A percentile compares a stretch with the other conserved stretches of the same genome.
Evolutionary conservation across 2,888 invertebrate species (phyloP).

Genomic region (Netelia melanura): DNA sequence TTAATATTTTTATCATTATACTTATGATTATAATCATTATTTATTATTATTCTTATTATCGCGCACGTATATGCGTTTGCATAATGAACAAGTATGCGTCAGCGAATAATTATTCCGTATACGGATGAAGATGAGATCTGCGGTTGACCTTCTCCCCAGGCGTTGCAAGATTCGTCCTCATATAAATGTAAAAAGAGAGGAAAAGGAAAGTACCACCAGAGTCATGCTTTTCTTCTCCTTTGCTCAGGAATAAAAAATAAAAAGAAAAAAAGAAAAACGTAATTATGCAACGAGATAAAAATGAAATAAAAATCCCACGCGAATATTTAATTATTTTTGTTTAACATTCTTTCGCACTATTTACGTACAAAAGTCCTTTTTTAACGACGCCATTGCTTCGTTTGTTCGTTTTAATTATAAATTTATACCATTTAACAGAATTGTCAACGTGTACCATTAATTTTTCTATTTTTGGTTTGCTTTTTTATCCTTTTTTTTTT

Average conservation of each 20-base stretch:
- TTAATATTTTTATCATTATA: background rate
- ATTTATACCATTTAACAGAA: background rate
- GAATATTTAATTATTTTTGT: background rate
- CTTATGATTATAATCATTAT: background rate
- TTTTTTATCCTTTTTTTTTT: background rate
- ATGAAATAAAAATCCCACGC: background rate
- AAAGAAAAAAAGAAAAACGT: conserved; percentile 12
- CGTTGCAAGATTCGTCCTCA: conserved; percentile 29
- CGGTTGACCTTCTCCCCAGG: conserved; percentile 40
- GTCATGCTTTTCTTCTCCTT: background rate
- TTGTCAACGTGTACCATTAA: background rate
- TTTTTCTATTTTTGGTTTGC: too few species aligned
- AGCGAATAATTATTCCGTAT: conserved; percentile 44
- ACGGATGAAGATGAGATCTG: conserved; percentile 50
- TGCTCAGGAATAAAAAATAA: background rate
- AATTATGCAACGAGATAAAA: conserved; percentile 8
- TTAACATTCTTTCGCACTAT: background rate
- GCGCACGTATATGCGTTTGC: conserved; percentile 8
- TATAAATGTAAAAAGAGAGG: conserved; percentile 8
- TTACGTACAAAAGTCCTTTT: background rate
- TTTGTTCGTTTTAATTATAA: background rate
- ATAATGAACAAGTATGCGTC: conserved; percentile 54
- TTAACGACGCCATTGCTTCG: too few species aligned
- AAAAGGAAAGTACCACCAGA: conserved; percentile 15
- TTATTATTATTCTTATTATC: conserved; percentile 8